phyloP scores from a whole-genome alignment of 2,113 vertebrate species.

The Perognathus longimembris region DNA sequence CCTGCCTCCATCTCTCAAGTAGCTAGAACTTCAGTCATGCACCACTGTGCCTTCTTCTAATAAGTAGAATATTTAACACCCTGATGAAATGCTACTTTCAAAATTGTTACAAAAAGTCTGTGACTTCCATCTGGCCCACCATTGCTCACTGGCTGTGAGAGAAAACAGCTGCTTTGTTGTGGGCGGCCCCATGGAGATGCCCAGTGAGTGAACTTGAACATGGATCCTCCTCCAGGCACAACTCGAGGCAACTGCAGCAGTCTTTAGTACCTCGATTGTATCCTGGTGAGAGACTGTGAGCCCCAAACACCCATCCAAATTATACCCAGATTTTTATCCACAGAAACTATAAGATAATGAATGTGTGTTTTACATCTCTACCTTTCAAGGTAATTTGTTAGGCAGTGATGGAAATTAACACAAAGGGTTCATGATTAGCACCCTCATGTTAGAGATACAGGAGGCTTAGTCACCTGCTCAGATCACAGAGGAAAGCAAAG shows the following conservation, averaged over 20 bases:
- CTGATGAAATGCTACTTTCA: background rate
- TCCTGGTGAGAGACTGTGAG: background rate
- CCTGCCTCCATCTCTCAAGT: background rate
- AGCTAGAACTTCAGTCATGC: background rate
- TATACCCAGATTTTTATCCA: background rate
- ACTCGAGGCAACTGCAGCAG: background rate
- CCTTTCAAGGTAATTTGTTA: slow-evolving; percentile 20
- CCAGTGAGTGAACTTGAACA: background rate
- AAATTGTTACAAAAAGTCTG: background rate
- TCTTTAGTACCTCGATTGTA: background rate
- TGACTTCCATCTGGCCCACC: background rate
- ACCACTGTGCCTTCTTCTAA: background rate
- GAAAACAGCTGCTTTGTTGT: background rate
- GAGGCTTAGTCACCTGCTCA: background rate
- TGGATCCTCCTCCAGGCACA: background rate
- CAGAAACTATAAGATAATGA: background rate
- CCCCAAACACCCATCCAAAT: background rate
- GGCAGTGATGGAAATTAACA: background rate
- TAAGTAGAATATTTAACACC: background rate
- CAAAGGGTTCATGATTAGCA: background rate
- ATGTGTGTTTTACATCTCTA: background rate
- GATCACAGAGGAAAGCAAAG: background rate
- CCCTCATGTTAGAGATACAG: background rate
- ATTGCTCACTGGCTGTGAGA: background rate
- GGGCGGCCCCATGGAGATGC: background rate